Evolutionary conservation across 2,797 vertebrate species (phyloP), one percentile per base, ranked within the genome.

Genomic region (Gadopsis marmoratus): DNA sequence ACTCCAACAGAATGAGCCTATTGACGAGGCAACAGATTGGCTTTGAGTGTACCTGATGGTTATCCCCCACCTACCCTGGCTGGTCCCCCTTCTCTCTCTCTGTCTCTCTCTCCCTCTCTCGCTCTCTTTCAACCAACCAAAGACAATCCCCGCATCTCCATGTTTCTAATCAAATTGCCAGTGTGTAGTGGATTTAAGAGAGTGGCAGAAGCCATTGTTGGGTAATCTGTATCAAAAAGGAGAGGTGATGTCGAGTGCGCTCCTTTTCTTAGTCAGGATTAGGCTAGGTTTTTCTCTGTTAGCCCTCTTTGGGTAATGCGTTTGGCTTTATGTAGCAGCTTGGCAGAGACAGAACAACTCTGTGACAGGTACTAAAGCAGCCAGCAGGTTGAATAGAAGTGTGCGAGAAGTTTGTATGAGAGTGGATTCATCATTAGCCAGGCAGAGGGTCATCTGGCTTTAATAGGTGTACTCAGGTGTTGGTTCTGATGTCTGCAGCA

Each of bases 21-120:
- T 94, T 94, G 93, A 95, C 83, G 78, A 91, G 84, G 87, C 91
- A 84, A 93, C 92, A 94, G 94, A 94, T 94, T 95, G 94, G 86
- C 87, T 92, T 91, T 89, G 92, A 94, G 94, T 86, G 92, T 91
- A 91, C 93, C 92, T 93, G 91, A 93, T 90, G 90, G 83, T 91
- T 75, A 89, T 74, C 90, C 89, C 84, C 79, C 85, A 60, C 83
- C 83, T 81, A 76, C 74, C 71, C 74, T 68, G 23, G 17, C 78
- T 21, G 54, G 58, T 78, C 74, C 78, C 76, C 68, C 66, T 17
- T 50, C 55, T 1, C 62, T 60, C 61, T 53, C 37, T 41, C n/a
- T n/a, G n/a, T n/a, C 41, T 13, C 60, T 26, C 35, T 13, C 60
- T 26, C 54, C 33, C 64, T 39, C 60, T 56, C 78, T 78, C 60